A percentile compares a stretch with the other conserved stretches of the same genome.
phyloP scores from a whole-genome alignment of 2,797 vertebrate genomes.

The Eulemur mongoz region DNA sequence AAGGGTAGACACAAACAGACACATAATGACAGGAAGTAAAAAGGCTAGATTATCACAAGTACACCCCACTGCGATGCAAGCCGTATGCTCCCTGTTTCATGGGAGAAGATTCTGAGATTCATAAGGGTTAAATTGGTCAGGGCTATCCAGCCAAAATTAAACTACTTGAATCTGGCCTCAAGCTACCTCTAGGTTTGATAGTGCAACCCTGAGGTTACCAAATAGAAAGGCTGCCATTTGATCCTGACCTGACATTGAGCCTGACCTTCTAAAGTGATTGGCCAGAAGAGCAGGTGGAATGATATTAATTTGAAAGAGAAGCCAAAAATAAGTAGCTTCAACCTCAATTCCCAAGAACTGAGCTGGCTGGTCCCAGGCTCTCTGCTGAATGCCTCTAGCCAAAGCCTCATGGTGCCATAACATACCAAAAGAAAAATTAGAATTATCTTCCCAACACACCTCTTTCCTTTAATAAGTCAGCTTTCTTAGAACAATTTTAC shows the following conservation, averaged over 20 bases:
- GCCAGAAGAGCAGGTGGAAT: background rate
- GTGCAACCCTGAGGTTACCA: background rate
- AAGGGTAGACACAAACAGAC: background rate
- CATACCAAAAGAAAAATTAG: background rate
- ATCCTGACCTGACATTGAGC: background rate
- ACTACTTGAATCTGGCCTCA: background rate
- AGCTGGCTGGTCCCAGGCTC: background rate
- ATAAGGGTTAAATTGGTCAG: background rate
- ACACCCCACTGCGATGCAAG: background rate
- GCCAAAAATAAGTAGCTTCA: background rate
- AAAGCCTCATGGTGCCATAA: background rate
- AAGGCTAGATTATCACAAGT: background rate
- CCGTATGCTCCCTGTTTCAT: no score
- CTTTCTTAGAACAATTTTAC: background rate
- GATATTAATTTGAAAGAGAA: background rate
- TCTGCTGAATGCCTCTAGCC: background rate
- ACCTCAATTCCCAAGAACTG: background rate
- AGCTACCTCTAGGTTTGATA: background rate
- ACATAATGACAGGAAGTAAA: background rate
- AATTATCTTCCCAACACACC: rapidly evolving
- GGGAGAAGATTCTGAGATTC: background rate
- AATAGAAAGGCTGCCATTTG: background rate
- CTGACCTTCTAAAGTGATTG: background rate
- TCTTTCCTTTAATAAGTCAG: background rate
- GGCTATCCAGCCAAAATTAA: background rate